Evolutionary conservation across 2,797 vertebrate species (phyloP).

Genomic region (Enteromius paludinosus): DNA sequence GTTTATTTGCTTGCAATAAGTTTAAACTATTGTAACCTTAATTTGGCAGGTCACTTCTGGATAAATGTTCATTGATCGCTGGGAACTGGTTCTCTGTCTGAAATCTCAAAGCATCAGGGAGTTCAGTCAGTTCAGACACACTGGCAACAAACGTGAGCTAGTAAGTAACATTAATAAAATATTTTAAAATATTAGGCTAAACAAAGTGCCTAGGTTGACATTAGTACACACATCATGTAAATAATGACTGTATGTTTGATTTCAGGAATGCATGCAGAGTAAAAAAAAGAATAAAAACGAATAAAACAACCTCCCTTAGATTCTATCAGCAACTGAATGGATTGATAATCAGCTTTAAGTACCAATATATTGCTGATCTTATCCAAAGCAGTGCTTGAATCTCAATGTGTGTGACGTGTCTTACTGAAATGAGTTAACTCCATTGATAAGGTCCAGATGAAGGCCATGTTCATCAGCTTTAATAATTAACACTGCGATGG

Average conservation of each 20-base stretch:
- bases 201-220: not conserved
- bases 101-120: not conserved
- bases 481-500: slow-evolving; percentile 63
- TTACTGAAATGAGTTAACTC: slow-evolving; percentile 22
- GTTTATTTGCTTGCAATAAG: slow-evolving; percentile 22
- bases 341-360: not conserved
- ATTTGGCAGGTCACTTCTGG: slow-evolving; percentile 54
- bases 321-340: slow-evolving; percentile 1
- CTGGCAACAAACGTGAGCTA: no score
- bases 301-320: not conserved
- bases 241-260: not conserved
- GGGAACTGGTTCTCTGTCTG: slow-evolving; percentile 7
- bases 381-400: slow-evolving; percentile 40
- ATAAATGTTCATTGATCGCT: slow-evolving; percentile 45
- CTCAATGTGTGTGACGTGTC: slow-evolving; percentile 15
- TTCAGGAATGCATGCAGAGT: not conserved
- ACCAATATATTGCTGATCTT: slow-evolving; percentile 11
- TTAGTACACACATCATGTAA: not conserved
- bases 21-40: slow-evolving; percentile 56
- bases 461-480: slow-evolving; percentile 57
- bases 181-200: not conserved
- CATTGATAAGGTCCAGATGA: slow-evolving; percentile 56
- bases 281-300: not conserved
- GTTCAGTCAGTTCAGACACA: not conserved
- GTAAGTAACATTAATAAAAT: not conserved